phyloP scores from a whole-genome alignment of 2,113 vertebrate species.

The Muntiacus muntjak region DNA sequence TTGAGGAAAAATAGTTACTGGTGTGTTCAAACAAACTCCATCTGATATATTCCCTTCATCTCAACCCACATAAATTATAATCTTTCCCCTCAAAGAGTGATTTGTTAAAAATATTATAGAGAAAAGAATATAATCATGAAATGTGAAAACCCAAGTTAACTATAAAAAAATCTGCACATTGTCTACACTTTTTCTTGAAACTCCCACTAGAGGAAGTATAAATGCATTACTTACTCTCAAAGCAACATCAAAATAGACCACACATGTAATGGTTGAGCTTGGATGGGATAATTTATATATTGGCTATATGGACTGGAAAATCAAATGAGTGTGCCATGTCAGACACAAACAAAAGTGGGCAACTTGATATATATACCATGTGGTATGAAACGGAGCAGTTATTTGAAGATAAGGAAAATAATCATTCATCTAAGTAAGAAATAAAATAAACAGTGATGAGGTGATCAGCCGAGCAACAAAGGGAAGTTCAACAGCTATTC shows the following conservation, averaged over 20 bases:
- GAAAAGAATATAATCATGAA: not conserved
- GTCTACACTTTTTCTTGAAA: not conserved
- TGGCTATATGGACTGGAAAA: not conserved
- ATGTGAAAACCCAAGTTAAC: not conserved
- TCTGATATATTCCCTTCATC: not conserved
- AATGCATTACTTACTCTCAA: not conserved
- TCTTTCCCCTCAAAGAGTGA: not conserved
- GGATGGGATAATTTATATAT: not conserved
- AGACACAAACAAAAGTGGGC: conserved; percentile 2
- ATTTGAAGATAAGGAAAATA: not conserved
- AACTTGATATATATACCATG: not conserved
- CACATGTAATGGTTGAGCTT: not conserved
- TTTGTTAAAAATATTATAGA: not conserved
- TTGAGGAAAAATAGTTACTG: conserved; percentile 30
- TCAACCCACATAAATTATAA: not conserved
- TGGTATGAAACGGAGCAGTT: not conserved
- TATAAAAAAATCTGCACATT: not conserved
- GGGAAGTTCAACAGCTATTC: not conserved
- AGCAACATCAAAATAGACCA: conserved; percentile 29
- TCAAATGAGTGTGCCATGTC: not conserved
- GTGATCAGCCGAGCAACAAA: not conserved
- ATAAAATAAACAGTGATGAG: not conserved
- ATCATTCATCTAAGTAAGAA: not conserved
- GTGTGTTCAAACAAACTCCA: not conserved
- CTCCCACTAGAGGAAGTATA: not conserved